Evolutionary conservation across 1,140 invertebrate genomes (phyloP).

Genomic region (Onthophagus taurus): DNA sequence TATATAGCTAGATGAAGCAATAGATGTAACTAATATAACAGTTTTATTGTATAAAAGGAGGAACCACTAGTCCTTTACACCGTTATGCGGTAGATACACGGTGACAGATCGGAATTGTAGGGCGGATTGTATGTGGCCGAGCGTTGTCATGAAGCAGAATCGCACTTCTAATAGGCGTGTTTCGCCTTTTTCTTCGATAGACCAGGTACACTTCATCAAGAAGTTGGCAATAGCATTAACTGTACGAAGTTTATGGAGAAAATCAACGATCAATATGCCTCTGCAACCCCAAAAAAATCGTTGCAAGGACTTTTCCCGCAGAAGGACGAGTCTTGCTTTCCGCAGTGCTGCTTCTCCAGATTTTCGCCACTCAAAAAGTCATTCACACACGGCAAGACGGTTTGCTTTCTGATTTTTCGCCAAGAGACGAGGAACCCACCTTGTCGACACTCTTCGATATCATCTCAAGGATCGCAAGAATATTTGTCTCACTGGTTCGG

Average conservation of each 20-base stretch:
- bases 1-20: too few species aligned
- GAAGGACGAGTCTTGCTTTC: constrained; percentile 20
- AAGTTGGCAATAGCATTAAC: constrained; percentile 9
- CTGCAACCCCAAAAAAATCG: constrained; percentile 27
- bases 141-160: constrained; percentile 4
- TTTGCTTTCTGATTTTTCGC: too few species aligned
- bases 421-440: too few species aligned
- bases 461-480: too few species aligned
- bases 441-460: too few species aligned
- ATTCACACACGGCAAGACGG: too few species aligned
- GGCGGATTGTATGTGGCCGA: constrained; percentile 6
- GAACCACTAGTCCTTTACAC: too few species aligned
- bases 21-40: too few species aligned
- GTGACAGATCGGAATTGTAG: too few species aligned
- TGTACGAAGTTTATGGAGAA: constrained; percentile 17
- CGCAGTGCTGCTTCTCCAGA: constrained; percentile 14
- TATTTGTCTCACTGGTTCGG: too few species aligned
- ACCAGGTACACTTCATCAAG: constrained; percentile 1
- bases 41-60: too few species aligned
- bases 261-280: constrained; percentile 24
- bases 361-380: constrained; percentile 12
- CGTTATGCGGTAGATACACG: too few species aligned
- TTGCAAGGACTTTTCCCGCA: constrained; percentile 25
- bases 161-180: constrained; percentile 1
- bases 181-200: constrained; percentile 3